phyloP scores from a whole-genome alignment of 2,113 vertebrate genomes.

The Saimiri boliviensis region DNA sequence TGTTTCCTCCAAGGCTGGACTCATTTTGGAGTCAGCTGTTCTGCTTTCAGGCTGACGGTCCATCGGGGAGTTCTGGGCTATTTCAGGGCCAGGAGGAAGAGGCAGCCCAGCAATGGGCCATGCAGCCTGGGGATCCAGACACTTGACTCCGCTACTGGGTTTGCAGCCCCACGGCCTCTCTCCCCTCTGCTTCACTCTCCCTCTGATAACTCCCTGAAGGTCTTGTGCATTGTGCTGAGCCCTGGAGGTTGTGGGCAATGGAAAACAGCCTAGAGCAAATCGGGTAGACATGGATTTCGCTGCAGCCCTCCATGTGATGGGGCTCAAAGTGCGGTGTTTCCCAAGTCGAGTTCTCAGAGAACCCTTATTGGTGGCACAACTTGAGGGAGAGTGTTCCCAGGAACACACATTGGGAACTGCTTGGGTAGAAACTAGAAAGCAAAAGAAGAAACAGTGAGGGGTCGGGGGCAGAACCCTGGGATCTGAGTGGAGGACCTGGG shows the following conservation, averaged over 20 bases:
- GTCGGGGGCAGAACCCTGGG: neutral
- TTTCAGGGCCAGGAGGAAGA: neutral
- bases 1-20: neutral
- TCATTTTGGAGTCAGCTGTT: neutral
- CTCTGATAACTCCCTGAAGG: neutral
- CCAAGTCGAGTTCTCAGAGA: no score
- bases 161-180: no score
- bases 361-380: no score
- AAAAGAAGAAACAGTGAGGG: neutral
- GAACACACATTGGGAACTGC: neutral
- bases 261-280: neutral
- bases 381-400: neutral
- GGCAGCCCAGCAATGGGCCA: neutral
- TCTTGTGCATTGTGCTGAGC: neutral
- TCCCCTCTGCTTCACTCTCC: no score
- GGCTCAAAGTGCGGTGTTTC: neutral
- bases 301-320: neutral
- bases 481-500: neutral
- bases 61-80: neutral
- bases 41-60: neutral
- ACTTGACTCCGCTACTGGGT: neutral
- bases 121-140: neutral
- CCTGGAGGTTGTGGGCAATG: neutral
- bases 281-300: fast-evolving
- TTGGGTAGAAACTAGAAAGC: neutral